Base-by-base conservation (phyloP, 1,140 invertebrate genomes). In the Dinothrombium tinctorium region DNA sequence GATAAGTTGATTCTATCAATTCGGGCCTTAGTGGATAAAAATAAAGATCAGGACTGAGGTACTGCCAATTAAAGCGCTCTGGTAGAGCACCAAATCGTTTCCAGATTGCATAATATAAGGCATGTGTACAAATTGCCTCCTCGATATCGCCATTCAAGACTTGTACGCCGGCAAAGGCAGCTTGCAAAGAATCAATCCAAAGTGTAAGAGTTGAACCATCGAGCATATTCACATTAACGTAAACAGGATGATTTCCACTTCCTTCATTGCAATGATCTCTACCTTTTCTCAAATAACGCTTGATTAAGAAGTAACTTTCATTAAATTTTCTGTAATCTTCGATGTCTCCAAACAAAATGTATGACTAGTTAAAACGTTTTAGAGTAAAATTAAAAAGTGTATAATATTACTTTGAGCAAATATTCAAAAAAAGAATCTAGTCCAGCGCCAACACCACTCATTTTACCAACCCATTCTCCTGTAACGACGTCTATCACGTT, bases 401-500 rank as follows among this genome's bases (percentile, higher is more conserved):
- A 17, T 5, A 7, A 12, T 22, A 9, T 36, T 21, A 36, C 33
- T 22, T 74, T 74, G 15, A 75, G 57, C 36, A 74, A 54, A 56
- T 74, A 74, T 56, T 74, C 72, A 55, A 63, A 73, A 53, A 69
- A 74, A 9, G 69, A 72, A 53, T 74, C 72, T n/a, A 72, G 53
- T 15, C 71, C 72, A 35, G 72, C 72, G 20, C 72, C 73, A 6
- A 75, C 50, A 4, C 73, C 72, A 57, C 66, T 67, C 52, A 73
- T 58, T 33, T 59, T 53, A 11, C 69, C 64, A 15, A 62, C 51
- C 72, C 72, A 74, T 53, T 67, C 58, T 3, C 72, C 72, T 25
- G 67, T 71, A 50, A 72, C 63, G 15, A 72, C 64, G 52, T 74
- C 60, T 33, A 71, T 65, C 4, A 69, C 61, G 57, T 69, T 70